Conservation (phyloP, 2,888 invertebrate genomes). For the Eupithecia abbreviata region DNA sequence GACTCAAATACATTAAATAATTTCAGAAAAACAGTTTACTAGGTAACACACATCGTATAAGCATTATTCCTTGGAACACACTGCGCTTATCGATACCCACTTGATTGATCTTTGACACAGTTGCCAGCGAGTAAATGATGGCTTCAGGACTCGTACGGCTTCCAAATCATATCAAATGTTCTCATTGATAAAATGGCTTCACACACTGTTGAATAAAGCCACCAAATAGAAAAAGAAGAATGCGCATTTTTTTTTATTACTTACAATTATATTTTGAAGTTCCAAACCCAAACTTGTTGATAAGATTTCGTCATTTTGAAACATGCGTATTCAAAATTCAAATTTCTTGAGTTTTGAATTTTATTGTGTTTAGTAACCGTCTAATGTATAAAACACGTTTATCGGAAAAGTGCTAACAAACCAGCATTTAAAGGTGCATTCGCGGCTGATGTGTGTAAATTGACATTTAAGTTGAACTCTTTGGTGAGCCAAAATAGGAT, state of each 20-base stretch:
- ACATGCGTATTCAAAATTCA: background rate
- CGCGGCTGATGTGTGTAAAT: conserved; percentile 26
- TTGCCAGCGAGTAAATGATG: conserved; percentile 44
- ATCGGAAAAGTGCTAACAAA: background rate
- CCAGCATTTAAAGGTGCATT: conserved; percentile 7
- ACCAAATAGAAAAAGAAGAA: background rate
- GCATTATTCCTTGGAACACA: background rate
- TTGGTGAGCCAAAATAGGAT: conserved; percentile 38
- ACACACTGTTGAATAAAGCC: background rate
- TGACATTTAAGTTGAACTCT: conserved; percentile 40
- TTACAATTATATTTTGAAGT: background rate
- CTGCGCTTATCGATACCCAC: background rate
- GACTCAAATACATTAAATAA: background rate
- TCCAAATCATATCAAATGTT: conserved; percentile 45
- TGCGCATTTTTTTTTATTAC: background rate
- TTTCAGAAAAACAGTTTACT: background rate
- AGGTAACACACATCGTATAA: background rate
- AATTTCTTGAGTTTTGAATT: no score
- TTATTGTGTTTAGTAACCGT: background rate
- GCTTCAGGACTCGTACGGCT: conserved; percentile 52
- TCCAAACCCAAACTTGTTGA: background rate
- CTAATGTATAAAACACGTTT: background rate
- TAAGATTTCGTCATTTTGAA: background rate
- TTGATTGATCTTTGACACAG: conserved; percentile 29
- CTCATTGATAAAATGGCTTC: conserved; percentile 12